phyloP scores from a whole-genome alignment of 2,888 invertebrate genomes.

The Steinernema hermaphroditum region DNA sequence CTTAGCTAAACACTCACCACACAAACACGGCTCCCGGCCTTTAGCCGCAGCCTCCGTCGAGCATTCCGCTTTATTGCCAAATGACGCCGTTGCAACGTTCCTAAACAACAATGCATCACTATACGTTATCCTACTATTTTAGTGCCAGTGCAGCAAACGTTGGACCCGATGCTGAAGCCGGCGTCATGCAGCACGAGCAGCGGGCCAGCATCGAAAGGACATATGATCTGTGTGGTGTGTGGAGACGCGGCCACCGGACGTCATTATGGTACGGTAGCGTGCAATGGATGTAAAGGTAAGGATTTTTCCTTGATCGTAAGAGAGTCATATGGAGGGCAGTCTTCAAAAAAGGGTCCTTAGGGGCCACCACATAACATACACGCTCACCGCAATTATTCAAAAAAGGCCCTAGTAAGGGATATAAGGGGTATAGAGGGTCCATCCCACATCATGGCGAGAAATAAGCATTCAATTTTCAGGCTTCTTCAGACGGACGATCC shows the following conservation, averaged over 20 bases:
- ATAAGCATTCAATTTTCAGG: too few relatives aligned
- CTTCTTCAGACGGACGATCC: conserved; percentile 62
- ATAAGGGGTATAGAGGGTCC: too few relatives aligned
- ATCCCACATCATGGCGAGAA: too few relatives aligned
- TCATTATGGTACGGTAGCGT: conserved; percentile 59
- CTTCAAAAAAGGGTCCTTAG: too few relatives aligned
- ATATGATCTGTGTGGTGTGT: conserved; percentile 58
- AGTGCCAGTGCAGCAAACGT: conserved; percentile 19
- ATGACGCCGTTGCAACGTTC: not conserved
- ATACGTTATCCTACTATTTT: not conserved
- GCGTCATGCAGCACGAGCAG: conserved; percentile 15
- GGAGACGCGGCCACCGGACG: conserved; percentile 62
- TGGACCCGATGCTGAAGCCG: conserved; percentile 14
- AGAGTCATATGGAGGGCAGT: too few relatives aligned
- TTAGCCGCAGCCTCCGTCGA: not conserved
- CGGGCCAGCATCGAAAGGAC: conserved; percentile 13
- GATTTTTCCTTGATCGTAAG: too few relatives aligned
- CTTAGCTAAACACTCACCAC: not conserved
- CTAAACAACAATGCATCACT: not conserved
- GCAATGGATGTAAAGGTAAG: conserved; percentile 62
- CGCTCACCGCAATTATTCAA: too few relatives aligned
- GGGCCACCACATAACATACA: too few relatives aligned
- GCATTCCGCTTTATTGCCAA: not conserved
- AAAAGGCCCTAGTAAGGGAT: too few relatives aligned
- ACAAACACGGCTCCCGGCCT: not conserved